A percentile compares a stretch with the other conserved stretches of the same genome.
phyloP scores from a whole-genome alignment of 2,888 invertebrate species.

The Eilema sororculum region DNA sequence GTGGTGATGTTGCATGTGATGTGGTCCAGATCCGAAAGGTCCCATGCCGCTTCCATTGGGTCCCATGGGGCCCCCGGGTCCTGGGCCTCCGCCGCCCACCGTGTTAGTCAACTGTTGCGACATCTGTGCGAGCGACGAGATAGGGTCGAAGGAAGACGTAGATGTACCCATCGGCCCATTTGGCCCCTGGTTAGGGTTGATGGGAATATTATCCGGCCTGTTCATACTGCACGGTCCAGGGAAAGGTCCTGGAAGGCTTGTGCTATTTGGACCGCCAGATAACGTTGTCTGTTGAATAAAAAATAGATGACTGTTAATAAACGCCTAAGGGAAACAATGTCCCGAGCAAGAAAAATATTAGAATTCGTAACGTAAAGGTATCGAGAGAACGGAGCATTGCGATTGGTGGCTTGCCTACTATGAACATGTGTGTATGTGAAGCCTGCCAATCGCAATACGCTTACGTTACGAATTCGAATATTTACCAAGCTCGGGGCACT shows the following conservation, averaged over 20 bases:
- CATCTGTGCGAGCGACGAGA: slow-evolving; percentile 97
- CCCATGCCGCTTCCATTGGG: slow-evolving; percentile 74
- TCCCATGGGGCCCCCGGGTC: slow-evolving; percentile 75
- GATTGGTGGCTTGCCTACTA: too few relatives aligned
- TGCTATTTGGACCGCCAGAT: slow-evolving; percentile 82
- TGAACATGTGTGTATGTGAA: too few relatives aligned
- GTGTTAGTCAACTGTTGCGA: slow-evolving; percentile 96
- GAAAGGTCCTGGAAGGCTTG: slow-evolving; percentile 84
- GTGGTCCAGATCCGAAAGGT: slow-evolving; percentile 76
- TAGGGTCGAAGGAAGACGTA: slow-evolving; percentile 93
- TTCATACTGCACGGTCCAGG: slow-evolving; percentile 82
- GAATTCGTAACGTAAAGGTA: too few relatives aligned
- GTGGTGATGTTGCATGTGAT: slow-evolving; percentile 84
- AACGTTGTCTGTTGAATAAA: slow-evolving; percentile 72
- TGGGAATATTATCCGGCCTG: slow-evolving; percentile 82
- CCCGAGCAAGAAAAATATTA: too few relatives aligned
- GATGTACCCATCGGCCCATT: slow-evolving; percentile 86
- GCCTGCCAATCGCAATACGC: too few relatives aligned
- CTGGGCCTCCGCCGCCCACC: slow-evolving; percentile 80
- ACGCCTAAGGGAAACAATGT: too few relatives aligned
- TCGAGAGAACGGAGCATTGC: too few relatives aligned
- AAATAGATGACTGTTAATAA: not conserved
- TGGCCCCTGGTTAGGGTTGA: slow-evolving; percentile 84
- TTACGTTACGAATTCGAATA: too few relatives aligned
- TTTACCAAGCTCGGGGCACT: too few relatives aligned